phyloP scores from a whole-genome alignment of 1,140 invertebrate species.

The Cherax destructor region DNA sequence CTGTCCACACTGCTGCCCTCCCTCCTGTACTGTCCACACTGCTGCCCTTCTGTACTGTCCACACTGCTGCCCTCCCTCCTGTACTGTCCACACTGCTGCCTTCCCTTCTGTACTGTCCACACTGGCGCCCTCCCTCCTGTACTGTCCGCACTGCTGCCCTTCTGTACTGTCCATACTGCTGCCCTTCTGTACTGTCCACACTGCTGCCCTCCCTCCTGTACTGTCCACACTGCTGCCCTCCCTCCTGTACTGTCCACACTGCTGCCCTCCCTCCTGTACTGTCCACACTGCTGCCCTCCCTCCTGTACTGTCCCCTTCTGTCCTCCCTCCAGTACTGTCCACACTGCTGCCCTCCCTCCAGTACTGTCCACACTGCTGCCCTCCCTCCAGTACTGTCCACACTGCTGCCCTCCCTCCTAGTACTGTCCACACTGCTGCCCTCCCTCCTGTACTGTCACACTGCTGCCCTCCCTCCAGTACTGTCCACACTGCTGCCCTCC shows the following conservation, averaged over 20 bases:
- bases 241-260: too few species aligned
- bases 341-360: neutral
- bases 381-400: neutral
- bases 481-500: neutral
- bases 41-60: neutral
- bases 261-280: too few species aligned
- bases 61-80: neutral
- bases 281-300: too few species aligned
- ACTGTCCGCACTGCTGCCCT: too few species aligned
- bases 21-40: too few species aligned
- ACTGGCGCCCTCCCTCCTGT: neutral
- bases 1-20: neutral
- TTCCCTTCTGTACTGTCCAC: neutral
- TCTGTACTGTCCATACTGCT: too few species aligned
- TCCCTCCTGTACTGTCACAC: neutral
- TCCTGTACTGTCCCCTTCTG: neutral
- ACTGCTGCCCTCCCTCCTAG: neutral
- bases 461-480: too few species aligned
- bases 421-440: neutral
- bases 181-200: too few species aligned
- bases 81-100: neutral
- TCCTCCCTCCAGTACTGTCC: neutral
- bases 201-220: too few species aligned
- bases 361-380: neutral
- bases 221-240: too few species aligned